These are phyloP conservation scores for Neuroscelio doddi DNA, from an alignment of 2,888 invertebrate genomes.

Conservation along the genomic window DNA sequence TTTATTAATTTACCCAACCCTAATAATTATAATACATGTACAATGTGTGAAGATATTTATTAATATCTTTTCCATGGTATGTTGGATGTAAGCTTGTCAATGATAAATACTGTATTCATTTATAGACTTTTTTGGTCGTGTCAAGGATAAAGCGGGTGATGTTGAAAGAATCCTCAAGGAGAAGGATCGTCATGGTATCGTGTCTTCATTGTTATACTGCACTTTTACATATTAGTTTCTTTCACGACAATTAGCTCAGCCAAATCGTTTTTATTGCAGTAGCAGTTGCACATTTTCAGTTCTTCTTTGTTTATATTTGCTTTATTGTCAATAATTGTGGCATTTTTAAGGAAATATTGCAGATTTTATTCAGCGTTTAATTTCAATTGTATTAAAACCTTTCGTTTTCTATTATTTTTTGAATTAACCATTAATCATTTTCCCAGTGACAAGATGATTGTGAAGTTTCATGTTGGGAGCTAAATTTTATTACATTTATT, in stretches of 20 bases:
- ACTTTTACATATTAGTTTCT: conserved; percentile 12
- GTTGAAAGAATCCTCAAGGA: conserved; percentile 93
- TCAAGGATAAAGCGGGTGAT: conserved; percentile 96
- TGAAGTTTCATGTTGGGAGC: no score
- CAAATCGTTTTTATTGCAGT: not conserved
- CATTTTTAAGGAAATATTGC: no score
- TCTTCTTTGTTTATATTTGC: no score
- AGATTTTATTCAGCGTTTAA: no score
- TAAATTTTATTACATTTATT: no score
- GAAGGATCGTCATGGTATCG: conserved; percentile 90
- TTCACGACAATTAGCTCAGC: not conserved
- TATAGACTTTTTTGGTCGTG: conserved; percentile 94
- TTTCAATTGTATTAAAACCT: no score
- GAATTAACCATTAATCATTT: no score
- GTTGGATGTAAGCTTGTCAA: not conserved
- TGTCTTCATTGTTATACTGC: conserved; percentile 24
- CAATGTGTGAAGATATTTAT: not conserved
- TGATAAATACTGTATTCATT: conserved; percentile 28
- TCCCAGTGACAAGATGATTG: no score
- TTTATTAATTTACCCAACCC: no score
- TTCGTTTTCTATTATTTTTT: no score
- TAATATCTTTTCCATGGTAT: not conserved
- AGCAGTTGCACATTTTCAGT: no score
- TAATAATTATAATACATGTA: conserved; percentile 6
- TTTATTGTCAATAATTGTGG: no score